Conservation (phyloP, 2,797 vertebrate genomes). For the Sebastes oblongus region DNA sequence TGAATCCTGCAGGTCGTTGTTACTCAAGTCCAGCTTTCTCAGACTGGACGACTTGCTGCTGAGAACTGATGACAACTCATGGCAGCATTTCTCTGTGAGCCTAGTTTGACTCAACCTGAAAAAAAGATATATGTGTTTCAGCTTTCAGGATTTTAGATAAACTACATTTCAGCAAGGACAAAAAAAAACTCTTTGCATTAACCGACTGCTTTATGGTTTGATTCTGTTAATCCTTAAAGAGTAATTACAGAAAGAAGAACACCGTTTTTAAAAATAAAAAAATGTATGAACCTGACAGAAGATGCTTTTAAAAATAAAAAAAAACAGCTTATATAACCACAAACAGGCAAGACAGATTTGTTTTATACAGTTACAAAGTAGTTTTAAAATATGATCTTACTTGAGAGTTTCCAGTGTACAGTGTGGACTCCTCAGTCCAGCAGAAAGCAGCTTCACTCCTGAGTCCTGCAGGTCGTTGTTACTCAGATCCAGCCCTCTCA, state of each 20-base stretch:
- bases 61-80: not conserved
- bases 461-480: not conserved
- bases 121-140: not conserved
- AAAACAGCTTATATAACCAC: too few species aligned
- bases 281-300: too few species aligned
- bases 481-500: not conserved
- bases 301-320: too few species aligned
- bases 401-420: not conserved
- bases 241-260: too few species aligned
- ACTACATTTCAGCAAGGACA: not conserved
- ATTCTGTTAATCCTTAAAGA: too few species aligned
- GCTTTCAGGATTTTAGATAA: not conserved
- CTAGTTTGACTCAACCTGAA: not conserved
- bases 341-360: too few species aligned
- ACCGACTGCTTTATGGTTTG: too few species aligned
- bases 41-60: not conserved
- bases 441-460: too few species aligned
- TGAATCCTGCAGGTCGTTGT: conserved; percentile 12
- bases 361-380: too few species aligned
- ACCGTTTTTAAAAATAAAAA: too few species aligned
- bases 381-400: not conserved
- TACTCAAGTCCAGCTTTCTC: conserved; percentile 1
- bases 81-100: not conserved
- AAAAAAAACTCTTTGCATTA: too few species aligned
- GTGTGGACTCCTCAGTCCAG: too few species aligned